Percentiles rank a stretch among this genome's conserved stretches.
Conservation (phyloP, 2,888 invertebrate species). For the Phanerotoma sp. region DNA sequence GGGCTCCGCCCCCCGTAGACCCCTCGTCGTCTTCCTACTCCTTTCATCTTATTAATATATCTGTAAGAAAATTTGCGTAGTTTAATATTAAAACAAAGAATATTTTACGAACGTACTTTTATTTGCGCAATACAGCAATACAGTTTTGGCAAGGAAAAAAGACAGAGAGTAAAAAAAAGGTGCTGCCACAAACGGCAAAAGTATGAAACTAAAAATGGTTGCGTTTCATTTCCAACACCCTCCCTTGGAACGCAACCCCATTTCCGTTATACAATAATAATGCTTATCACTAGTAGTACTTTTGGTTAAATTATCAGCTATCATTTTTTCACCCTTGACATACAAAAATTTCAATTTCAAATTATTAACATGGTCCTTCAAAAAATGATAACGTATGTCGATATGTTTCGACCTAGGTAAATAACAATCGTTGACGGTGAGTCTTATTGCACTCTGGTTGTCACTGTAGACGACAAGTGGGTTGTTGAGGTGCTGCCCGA, state of each 20-base stretch:
- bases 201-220: too few species aligned
- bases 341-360: neutral
- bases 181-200: too few species aligned
- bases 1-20: too few species aligned
- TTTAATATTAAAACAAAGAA: too few species aligned
- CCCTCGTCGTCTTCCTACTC: too few species aligned
- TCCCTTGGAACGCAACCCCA: neutral
- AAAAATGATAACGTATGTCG: neutral
- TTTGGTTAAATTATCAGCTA: neutral
- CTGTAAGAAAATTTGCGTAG: too few species aligned
- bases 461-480: neutral
- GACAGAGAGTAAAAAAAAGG: too few species aligned
- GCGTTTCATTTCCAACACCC: slow-evolving; percentile 2
- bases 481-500: too few species aligned
- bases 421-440: neutral
- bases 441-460: neutral
- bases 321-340: neutral
- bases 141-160: too few species aligned
- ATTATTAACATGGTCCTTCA: neutral
- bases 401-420: neutral
- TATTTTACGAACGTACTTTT: too few species aligned
- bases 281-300: neutral
- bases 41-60: too few species aligned
- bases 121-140: too few species aligned
- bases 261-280: neutral